Percentiles rank a stretch among this genome's conserved stretches.
Conservation (phyloP, 2,888 invertebrate genomes). For the Scaptomyza tumidula region DNA sequence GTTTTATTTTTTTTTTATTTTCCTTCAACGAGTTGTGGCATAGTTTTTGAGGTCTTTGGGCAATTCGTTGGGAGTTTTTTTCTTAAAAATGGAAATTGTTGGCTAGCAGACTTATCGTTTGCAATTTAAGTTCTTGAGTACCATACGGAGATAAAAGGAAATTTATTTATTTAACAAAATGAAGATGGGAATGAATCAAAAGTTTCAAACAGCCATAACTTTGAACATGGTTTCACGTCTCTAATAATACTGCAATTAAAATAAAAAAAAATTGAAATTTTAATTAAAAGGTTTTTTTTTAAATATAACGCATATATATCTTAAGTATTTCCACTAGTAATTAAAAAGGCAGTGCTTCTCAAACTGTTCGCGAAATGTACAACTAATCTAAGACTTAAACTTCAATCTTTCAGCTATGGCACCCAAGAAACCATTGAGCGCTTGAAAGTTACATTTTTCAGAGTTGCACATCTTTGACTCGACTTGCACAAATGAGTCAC, state of each 20-base stretch:
- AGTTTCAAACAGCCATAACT: too few species aligned
- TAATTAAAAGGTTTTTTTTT: too few species aligned
- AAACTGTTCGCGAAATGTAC: not conserved
- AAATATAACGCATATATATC: too few species aligned
- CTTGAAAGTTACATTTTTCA: not conserved
- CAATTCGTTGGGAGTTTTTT: conserved; percentile 19
- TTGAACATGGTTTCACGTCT: too few species aligned
- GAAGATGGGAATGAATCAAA: too few species aligned
- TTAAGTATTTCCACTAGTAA: too few species aligned
- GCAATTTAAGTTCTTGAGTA: not conserved
- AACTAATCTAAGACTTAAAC: not conserved
- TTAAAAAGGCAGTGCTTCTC: too few species aligned
- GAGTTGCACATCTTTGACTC: not conserved
- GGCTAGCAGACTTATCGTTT: not conserved
- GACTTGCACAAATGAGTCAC: conserved; percentile 14
- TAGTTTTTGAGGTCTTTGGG: conserved; percentile 26
- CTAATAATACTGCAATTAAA: too few species aligned
- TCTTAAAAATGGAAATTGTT: not conserved
- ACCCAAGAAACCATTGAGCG: not conserved
- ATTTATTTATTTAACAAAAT: not conserved
- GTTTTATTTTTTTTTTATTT: not conserved
- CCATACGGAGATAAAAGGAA: not conserved
- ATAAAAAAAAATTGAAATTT: too few species aligned
- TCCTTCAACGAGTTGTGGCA: conserved; percentile 51
- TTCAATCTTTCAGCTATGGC: not conserved